Conservation (phyloP, 2,888 invertebrate species). For the Oscheius onirici region DNA sequence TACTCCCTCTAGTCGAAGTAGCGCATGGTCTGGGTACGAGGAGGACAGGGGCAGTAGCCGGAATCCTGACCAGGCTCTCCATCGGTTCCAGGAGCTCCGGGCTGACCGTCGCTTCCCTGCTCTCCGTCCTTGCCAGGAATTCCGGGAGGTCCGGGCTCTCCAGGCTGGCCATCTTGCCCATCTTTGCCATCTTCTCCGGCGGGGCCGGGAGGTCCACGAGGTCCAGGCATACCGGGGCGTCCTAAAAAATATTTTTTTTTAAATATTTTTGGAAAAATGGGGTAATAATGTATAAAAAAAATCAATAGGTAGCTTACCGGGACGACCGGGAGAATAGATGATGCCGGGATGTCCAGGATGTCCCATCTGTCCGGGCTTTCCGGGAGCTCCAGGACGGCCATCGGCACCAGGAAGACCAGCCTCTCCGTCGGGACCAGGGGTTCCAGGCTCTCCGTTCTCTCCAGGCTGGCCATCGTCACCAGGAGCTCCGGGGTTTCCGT, state of each 20-base stretch:
- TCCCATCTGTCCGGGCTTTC: conserved; percentile 25
- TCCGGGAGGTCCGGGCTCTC: conserved; percentile 24
- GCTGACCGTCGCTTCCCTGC: conserved; percentile 19
- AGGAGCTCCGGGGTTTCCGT: conserved; percentile 21
- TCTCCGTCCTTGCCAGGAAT: conserved; percentile 28
- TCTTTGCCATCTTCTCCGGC: conserved; percentile 21
- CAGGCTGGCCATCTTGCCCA: conserved; percentile 15
- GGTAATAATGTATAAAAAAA: no score
- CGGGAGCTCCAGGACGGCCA: conserved; percentile 15
- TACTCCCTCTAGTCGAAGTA: conserved; percentile 18
- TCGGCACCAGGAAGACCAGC: conserved; percentile 10
- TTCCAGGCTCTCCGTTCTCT: conserved; percentile 14
- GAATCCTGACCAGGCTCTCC: conserved; percentile 16
- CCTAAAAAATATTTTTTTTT: no score
- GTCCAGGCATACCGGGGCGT: conserved; percentile 22
- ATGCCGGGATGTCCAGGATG: conserved; percentile 26
- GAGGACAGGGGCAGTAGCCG: conserved; percentile 10
- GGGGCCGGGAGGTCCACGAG: conserved; percentile 22
- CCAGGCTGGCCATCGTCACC: conserved; percentile 28
- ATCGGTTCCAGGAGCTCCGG: conserved; percentile 23
- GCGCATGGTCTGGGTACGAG: conserved; percentile 2
- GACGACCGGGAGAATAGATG: conserved; percentile 19
- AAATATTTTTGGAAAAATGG: no score
- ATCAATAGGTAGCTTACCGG: no score
- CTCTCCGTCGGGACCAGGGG: conserved; percentile 22